Base-by-base conservation (phyloP, 2,113 vertebrate genomes). In the Pelmatolapia mariae region DNA sequence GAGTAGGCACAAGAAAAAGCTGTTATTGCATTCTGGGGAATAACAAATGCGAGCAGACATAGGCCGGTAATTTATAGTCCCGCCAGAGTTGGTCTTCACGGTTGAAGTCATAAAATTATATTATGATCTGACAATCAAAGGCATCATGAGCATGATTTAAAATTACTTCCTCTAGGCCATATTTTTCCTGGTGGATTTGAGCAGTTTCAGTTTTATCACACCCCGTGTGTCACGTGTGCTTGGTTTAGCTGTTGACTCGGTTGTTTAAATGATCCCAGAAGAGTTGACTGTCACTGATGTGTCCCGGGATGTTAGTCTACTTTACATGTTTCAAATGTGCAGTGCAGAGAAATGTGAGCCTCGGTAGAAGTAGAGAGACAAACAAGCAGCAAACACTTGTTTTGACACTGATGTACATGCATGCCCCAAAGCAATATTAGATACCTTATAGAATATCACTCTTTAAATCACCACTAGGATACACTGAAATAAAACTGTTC, bases 1-100 rank as follows among this genome's bases (percentile, higher is more conserved):
- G 83, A 84, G 87, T 31, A 31, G 91, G 85, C 76, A 78, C 52
- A 68, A 61, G 87, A 86, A 81, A 83, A 87, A 83, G 86, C 54
- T 76, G 87, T 93, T 94, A 93, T 79, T 86, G 89, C 87, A 90
- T 92, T 78, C 90, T 9, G 45, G 92, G 89, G 89, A 92, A 85
- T 80, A 80, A 84, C 45, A 87, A 91, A 94, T 22, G 83, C 45
- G 82, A 88, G 86, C 18, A 90, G 93, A 93, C 93, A 89, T 73
- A 52, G 86, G 84, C 88, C 47, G 3, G 81, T 93, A 87, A 93
- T 92, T 95, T 90, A 93, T 83, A 47, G 86, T 90, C 94, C 89
- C 92, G 19, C 66, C 84, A 83, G 93, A 85, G 80, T 61, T 36
- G 50, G 86, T 85, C 78, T 91, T 86, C 91, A 86, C 66, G 10